Conservation (phyloP, 2,888 invertebrate species). For the Amphipoea lucens region DNA sequence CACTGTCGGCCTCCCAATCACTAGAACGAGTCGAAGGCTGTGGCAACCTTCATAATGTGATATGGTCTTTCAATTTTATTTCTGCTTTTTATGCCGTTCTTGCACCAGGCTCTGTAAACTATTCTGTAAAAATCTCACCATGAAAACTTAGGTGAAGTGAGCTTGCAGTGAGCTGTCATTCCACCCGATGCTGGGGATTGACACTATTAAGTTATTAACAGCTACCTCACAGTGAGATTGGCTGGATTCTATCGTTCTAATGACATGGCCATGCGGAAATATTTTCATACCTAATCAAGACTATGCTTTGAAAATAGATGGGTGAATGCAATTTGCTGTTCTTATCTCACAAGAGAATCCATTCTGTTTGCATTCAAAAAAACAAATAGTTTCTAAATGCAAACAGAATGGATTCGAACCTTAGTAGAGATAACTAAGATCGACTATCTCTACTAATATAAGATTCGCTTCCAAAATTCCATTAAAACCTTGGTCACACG, state of each 20-base stretch:
- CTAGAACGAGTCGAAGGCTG: not conserved
- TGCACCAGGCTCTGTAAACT: not conserved
- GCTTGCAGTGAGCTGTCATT: too few species aligned
- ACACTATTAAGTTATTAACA: too few species aligned
- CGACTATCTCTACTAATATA: not conserved
- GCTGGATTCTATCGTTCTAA: not conserved
- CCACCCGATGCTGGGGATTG: too few species aligned
- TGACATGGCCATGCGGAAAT: not conserved
- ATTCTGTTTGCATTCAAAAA: not conserved
- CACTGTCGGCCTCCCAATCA: not conserved
- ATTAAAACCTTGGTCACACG: slow-evolving; percentile 9
- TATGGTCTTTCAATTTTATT: not conserved
- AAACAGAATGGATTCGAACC: too few species aligned
- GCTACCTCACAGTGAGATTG: too few species aligned
- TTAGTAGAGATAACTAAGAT: too few species aligned
- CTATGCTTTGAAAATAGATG: slow-evolving; percentile 10
- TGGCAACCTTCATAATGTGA: not conserved
- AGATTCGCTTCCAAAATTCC: slow-evolving; percentile 6
- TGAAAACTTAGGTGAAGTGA: too few species aligned
- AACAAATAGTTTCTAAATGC: too few species aligned
- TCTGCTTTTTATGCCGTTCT: not conserved
- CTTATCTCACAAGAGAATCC: slow-evolving; percentile 9
- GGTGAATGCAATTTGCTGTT: not conserved
- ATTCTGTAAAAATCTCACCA: too few species aligned
- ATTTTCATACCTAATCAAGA: not conserved